Evolutionary conservation across 1,140 invertebrate species (phyloP).

Genomic region (Matsumurasca onukii): DNA sequence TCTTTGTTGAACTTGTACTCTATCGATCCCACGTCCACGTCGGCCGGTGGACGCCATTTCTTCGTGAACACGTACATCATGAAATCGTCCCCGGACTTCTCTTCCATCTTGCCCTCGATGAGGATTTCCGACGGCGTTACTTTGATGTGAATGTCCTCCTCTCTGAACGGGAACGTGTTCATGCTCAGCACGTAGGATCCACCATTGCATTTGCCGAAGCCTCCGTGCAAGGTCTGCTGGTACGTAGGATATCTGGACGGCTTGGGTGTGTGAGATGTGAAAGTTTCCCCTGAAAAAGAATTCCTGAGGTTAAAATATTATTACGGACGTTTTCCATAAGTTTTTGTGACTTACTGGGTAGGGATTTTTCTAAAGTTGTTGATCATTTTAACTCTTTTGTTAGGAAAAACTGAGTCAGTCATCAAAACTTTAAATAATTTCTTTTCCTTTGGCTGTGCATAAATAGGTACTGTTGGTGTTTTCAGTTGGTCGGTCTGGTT

Average conservation of each 20-base stretch:
- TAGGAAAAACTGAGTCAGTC: no score
- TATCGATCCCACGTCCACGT: neutral
- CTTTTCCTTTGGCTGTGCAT: no score
- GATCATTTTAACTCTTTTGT: no score
- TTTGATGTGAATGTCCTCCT: neutral
- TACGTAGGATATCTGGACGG: constrained; percentile 15
- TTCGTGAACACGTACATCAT: constrained; percentile 15
- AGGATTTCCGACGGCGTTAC: neutral
- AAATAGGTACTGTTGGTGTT: no score
- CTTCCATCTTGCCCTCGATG: constrained; percentile 13
- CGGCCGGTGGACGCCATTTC: neutral
- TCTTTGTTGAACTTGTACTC: neutral
- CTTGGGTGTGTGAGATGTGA: no score
- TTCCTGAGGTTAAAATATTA: no score
- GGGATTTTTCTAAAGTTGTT: no score
- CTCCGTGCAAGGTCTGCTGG: neutral
- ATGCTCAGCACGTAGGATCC: neutral
- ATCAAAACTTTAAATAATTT: no score
- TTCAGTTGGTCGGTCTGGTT: no score
- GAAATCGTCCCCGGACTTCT: neutral
- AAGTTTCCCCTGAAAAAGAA: no score
- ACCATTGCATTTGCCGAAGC: neutral
- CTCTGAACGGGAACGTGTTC: neutral
- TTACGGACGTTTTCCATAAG: no score
- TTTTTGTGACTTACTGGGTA: no score